Evolutionary conservation across 2,888 invertebrate genomes (phyloP).

Genomic region (Gasteruption jaculator): DNA sequence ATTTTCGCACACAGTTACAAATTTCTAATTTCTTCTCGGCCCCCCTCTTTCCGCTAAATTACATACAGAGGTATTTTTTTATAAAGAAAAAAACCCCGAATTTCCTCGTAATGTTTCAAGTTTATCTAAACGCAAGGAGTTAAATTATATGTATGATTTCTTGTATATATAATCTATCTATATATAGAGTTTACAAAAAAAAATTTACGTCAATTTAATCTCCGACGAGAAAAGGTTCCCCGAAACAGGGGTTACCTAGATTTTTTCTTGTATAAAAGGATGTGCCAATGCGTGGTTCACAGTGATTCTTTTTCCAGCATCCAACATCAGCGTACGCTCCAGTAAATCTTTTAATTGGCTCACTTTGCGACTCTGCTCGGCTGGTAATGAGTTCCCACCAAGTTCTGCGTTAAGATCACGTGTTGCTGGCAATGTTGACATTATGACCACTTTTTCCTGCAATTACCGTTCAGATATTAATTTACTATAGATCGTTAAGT

Average conservation of each 20-base stretch:
- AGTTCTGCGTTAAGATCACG: constrained; percentile 86
- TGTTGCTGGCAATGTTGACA: constrained; percentile 82
- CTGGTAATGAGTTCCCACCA: constrained; percentile 74
- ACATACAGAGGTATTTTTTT: too few species aligned
- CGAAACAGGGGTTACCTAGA: constrained; percentile 54
- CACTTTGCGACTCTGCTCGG: constrained; percentile 87
- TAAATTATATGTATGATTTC: too few species aligned
- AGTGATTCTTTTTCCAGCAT: constrained; percentile 89
- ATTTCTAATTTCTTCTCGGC: too few species aligned
- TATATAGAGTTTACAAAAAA: too few species aligned
- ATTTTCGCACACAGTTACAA: too few species aligned
- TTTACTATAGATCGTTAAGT: constrained; percentile 4
- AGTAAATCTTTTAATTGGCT: constrained; percentile 87
- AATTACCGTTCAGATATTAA: constrained; percentile 30
- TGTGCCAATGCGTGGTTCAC: constrained; percentile 91
- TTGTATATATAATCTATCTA: too few species aligned
- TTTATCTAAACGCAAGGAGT: too few species aligned
- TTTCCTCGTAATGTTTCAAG: too few species aligned
- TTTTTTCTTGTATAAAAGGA: constrained; percentile 94
- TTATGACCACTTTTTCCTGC: constrained; percentile 96
- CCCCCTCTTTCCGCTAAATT: too few species aligned
- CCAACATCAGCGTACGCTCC: constrained; percentile 86
- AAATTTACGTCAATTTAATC: constrained; percentile 34
- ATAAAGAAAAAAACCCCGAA: too few species aligned
- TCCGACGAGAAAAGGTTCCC: constrained; percentile 17